Percentiles rank a stretch among this genome's conserved stretches.
phyloP scores from a whole-genome alignment of 2,113 vertebrate genomes.

The Chaetops frenatus region DNA sequence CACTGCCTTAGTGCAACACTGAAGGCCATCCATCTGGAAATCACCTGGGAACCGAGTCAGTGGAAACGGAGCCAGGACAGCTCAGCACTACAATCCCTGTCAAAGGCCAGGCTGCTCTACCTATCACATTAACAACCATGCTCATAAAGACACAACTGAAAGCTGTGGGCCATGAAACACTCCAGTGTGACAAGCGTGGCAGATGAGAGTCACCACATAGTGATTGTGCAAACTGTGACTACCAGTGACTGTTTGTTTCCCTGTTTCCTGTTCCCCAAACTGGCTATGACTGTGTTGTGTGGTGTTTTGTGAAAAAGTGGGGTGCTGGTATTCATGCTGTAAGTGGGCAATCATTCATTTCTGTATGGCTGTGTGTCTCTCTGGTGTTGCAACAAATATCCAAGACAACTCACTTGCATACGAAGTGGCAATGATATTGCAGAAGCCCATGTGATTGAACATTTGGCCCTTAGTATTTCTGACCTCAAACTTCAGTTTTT shows the following conservation, averaged over 20 bases:
- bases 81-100: not conserved
- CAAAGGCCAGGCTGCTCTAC: rapidly evolving
- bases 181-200: not conserved
- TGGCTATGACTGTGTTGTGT: not conserved
- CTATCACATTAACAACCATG: rapidly evolving
- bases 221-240: not conserved
- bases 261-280: not conserved
- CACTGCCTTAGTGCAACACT: not conserved
- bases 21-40: not conserved
- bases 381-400: not conserved
- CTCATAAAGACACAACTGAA: not conserved
- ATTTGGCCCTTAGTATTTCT: not conserved
- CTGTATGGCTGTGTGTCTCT: not conserved
- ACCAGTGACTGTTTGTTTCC: not conserved
- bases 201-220: not conserved
- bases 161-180: not conserved
- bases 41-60: not conserved
- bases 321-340: not conserved
- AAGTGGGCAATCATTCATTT: not conserved
- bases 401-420: not conserved
- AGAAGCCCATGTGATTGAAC: not conserved
- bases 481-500: not conserved
- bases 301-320: not conserved
- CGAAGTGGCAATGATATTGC: not conserved
- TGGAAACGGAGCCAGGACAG: not conserved